A percentile compares a stretch with the other conserved stretches of the same genome.
Conservation (phyloP, 2,888 invertebrate species). For the Catonia carolina region DNA sequence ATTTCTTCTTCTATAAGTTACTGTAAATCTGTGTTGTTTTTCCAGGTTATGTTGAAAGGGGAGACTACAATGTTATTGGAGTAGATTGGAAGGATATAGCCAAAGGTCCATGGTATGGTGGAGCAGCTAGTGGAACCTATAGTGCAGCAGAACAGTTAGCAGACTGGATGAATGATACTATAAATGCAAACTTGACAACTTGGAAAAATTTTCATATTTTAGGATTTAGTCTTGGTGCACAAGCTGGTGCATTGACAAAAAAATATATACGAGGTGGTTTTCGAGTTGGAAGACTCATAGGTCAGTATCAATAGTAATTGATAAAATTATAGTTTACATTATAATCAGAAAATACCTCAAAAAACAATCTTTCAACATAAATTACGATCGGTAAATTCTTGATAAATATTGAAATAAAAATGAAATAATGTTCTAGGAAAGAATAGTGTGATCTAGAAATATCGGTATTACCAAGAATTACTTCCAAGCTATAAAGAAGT, state of each 20-base stretch:
- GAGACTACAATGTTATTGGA: conserved; percentile 2
- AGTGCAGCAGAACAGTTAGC: not conserved
- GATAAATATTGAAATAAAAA: no score
- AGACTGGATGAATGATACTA: not conserved
- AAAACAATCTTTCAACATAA: no score
- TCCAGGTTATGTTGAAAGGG: conserved; percentile 5
- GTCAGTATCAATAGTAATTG: not conserved
- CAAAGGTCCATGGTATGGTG: conserved; percentile 6
- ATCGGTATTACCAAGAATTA: no score
- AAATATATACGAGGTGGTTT: not conserved
- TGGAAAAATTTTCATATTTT: not conserved
- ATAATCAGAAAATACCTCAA: no score
- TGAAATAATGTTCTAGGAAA: no score
- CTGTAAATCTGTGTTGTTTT: no score
- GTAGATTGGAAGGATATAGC: conserved; percentile 12
- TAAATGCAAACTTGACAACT: not conserved
- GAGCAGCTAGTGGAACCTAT: not conserved
- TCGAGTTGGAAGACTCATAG: not conserved
- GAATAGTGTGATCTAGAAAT: no score
- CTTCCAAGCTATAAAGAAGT: no score
- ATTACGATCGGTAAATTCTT: no score
- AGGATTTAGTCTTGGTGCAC: conserved; percentile 13
- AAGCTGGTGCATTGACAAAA: conserved; percentile 4
- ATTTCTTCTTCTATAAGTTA: no score
- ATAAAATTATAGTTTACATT: no score